phyloP scores from a whole-genome alignment of 2,797 vertebrate species.

The Pangasius macronema region DNA sequence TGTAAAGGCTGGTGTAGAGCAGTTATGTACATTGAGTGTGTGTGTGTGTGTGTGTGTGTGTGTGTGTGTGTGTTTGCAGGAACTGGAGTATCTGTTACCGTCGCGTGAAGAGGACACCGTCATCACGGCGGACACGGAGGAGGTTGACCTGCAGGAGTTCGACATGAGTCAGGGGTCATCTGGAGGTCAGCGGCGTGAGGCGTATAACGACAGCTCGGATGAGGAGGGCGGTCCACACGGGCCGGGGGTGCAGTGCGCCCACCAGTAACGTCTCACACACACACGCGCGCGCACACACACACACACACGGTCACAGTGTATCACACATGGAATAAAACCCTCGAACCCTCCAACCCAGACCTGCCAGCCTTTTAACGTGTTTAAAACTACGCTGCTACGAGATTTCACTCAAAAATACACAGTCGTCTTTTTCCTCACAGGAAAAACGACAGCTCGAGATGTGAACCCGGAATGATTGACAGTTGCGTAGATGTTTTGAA shows the following conservation, averaged over 20 bases:
- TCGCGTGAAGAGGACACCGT: slow-evolving; percentile 88
- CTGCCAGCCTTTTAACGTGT: too few relatives aligned
- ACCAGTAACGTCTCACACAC: slow-evolving; percentile 79
- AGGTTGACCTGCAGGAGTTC: slow-evolving; percentile 95
- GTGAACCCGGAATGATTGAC: background rate
- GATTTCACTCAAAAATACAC: background rate
- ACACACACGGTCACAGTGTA: background rate
- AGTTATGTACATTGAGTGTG: background rate
- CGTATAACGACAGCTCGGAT: slow-evolving; percentile 97
- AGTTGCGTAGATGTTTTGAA: background rate
- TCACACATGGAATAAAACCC: background rate
- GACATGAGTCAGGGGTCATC: slow-evolving; percentile 88
- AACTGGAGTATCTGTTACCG: slow-evolving; percentile 95
- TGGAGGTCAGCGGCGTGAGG: slow-evolving; percentile 89
- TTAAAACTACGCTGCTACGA: background rate
- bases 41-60: background rate
- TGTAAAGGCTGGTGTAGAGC: background rate
- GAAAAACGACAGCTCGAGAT: background rate
- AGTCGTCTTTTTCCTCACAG: background rate
- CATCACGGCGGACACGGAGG: slow-evolving; percentile 89
- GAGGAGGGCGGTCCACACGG: slow-evolving; percentile 94
- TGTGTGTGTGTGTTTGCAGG: slow-evolving; percentile 69
- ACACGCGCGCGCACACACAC: too few relatives aligned
- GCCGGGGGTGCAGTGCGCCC: slow-evolving; percentile 96
- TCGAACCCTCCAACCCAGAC: background rate